These are phyloP conservation scores for Clarias macrocephalus DNA, from an alignment of 2,113 vertebrate species.

Conservation along the genomic window DNA sequence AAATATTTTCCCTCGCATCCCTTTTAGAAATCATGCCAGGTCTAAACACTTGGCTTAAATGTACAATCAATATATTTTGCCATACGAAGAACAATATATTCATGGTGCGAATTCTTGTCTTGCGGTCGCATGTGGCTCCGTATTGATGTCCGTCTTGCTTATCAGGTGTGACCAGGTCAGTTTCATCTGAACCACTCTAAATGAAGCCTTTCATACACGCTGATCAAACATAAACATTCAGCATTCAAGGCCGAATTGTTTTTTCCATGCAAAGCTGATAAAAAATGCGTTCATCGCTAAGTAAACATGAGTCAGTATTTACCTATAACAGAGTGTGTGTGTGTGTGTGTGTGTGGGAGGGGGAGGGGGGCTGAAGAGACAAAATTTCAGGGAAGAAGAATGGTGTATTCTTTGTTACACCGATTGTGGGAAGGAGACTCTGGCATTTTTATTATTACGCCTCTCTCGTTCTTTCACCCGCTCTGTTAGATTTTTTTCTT, in stretches of 20 bases:
- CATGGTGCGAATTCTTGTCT: slow-evolving; percentile 43
- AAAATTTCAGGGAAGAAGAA: slow-evolving; percentile 21
- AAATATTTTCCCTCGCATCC: background rate
- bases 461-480: slow-evolving; percentile 4
- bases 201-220: slow-evolving; percentile 77
- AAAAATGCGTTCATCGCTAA: slow-evolving; percentile 73
- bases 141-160: slow-evolving; percentile 75
- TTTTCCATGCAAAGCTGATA: slow-evolving; percentile 76
- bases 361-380: slow-evolving; percentile 23
- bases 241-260: slow-evolving; percentile 79
- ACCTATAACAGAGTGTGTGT: slow-evolving; percentile 63
- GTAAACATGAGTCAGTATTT: slow-evolving; percentile 77
- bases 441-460: slow-evolving; percentile 31
- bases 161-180: slow-evolving; percentile 63
- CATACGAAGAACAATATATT: background rate
- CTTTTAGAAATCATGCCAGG: background rate
- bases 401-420: slow-evolving; percentile 48
- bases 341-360: background rate
- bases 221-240: slow-evolving; percentile 73
- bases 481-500: slow-evolving; percentile 10
- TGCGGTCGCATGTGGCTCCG: slow-evolving; percentile 59
- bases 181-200: slow-evolving; percentile 72
- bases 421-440: slow-evolving; percentile 44
- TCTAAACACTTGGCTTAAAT: background rate
- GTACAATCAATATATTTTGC: background rate